A percentile compares a stretch with the other conserved stretches of the same genome.
phyloP scores from a whole-genome alignment of 92 coral and sea anemone genomes.

The Diadumene lineata region DNA sequence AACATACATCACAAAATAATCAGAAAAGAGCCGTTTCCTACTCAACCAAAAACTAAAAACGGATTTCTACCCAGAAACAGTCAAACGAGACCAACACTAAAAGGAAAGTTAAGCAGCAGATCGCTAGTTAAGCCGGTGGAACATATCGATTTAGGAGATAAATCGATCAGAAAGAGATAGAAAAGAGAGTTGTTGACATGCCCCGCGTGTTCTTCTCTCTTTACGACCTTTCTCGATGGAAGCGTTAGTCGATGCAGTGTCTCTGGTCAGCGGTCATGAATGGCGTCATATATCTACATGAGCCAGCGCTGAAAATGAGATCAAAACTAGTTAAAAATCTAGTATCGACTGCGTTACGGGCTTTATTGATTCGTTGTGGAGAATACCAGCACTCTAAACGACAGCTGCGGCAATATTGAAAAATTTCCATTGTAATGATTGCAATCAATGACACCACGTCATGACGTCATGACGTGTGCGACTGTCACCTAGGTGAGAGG shows the following conservation, averaged over 20 bases:
- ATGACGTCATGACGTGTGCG: too few relatives aligned
- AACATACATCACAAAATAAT: constrained; percentile 9
- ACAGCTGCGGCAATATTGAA: too few relatives aligned
- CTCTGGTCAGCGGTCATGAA: neutral
- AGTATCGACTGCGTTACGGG: too few relatives aligned
- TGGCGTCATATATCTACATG: too few relatives aligned
- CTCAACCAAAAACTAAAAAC: constrained; percentile 8
- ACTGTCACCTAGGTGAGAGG: too few relatives aligned
- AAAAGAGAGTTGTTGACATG: neutral
- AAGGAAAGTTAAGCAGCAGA: neutral
- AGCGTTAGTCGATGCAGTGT: neutral
- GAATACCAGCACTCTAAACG: too few relatives aligned
- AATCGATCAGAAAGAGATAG: constrained; percentile 7
- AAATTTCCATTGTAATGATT: too few relatives aligned
- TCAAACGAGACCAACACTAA: neutral
- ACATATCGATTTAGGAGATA: constrained; percentile 42
- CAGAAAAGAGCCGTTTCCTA: constrained; percentile 12
- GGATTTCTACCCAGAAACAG: constrained; percentile 21
- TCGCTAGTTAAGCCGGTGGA: constrained; percentile 25
- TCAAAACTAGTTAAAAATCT: too few relatives aligned
- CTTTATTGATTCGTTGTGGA: too few relatives aligned
- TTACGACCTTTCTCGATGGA: neutral
- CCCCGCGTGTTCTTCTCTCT: constrained; percentile 11
- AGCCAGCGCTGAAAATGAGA: too few relatives aligned
- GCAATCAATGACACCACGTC: too few relatives aligned